Evolutionary conservation across 2,113 vertebrate genomes (phyloP), one percentile per base, ranked within the genome.

Genomic region (Neopipo cinnamomea): DNA sequence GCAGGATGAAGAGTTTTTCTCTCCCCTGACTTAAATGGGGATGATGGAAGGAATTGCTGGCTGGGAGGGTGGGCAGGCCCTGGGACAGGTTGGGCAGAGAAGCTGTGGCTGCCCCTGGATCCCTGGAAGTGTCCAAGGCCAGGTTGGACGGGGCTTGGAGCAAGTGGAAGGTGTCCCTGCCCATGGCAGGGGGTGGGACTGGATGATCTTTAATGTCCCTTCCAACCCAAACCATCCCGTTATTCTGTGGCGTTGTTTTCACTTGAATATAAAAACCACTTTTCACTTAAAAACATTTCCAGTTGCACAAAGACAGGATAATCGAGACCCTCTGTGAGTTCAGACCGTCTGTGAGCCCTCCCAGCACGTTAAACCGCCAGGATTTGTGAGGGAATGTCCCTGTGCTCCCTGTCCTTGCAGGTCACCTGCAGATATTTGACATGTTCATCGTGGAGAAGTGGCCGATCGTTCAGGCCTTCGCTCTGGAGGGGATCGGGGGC

Each of bases 381-480:
- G 61, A 2, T 49, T 74, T 33, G 13, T 53, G 53, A 58, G 53
- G 73, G 7, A 14, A 14, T 4, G 11, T n/a, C 62, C 15, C 35
- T 59, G 53, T 84, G 52, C 27, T 42, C 47, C 18, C 17, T 58
- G 96, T 95, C 85, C 89, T 79, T 97, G 46, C 97, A 99, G 99
- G 98, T 92, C 99, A 99, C 88, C 93, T 99, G 59, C 99, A 99
- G 98, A 99, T 98, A 80, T 99, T 99, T 95, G 99, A 99, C 96
- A 99, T 99, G 98, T 99, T 99, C 95, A 98, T 99, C 92, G 98
- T 99, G 92, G 99, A 99, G 83, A 99, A 99, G 95, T 99, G 99
- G 99, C 99, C 99, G 5, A 98, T 99, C 12, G 98, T 99, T 50
- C 99, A 99, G 96, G 99, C 99, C 3, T 99, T 99, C 94, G 99